Conservation (phyloP, 2,797 vertebrate species). For the Amazona ochrocephala region DNA sequence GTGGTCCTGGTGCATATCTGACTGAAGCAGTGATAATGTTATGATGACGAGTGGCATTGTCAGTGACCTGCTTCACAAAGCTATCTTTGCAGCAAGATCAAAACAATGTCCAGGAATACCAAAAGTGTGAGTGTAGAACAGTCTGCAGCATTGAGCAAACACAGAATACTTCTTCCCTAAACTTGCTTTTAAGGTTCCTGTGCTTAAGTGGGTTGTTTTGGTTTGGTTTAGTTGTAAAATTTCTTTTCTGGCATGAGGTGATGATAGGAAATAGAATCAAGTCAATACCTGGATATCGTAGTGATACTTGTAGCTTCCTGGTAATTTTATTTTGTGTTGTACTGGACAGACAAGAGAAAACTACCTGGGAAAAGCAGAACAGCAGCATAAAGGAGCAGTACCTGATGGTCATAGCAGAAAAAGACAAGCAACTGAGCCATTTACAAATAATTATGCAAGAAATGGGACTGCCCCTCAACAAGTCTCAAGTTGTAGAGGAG, state of each 20-base stretch:
- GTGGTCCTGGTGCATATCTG: neutral
- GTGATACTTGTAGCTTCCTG: neutral
- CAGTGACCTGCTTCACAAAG: neutral
- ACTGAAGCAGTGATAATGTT: neutral
- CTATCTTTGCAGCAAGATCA: neutral
- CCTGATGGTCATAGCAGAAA: constrained; percentile 85
- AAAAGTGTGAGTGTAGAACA: neutral
- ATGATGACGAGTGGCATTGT: neutral
- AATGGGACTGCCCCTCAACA: constrained; percentile 29
- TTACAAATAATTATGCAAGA: constrained; percentile 82
- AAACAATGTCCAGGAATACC: neutral
- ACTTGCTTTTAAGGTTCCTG: neutral
- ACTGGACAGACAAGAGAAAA: constrained; percentile 82
- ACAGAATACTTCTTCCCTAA: neutral
- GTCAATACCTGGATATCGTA: neutral
- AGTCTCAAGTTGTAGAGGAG: constrained; percentile 53
- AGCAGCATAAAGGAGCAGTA: constrained; percentile 88
- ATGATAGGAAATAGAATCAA: neutral
- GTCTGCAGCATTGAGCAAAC: neutral
- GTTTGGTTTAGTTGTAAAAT: neutral
- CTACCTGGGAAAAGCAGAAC: constrained; percentile 48
- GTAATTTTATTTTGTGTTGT: neutral
- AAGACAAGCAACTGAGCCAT: constrained; percentile 85
- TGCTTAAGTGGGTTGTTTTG: neutral
- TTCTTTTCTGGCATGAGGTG: neutral